Base-by-base conservation (phyloP, 2,797 vertebrate genomes). In the Xiphorhynchus erythropygius region DNA sequence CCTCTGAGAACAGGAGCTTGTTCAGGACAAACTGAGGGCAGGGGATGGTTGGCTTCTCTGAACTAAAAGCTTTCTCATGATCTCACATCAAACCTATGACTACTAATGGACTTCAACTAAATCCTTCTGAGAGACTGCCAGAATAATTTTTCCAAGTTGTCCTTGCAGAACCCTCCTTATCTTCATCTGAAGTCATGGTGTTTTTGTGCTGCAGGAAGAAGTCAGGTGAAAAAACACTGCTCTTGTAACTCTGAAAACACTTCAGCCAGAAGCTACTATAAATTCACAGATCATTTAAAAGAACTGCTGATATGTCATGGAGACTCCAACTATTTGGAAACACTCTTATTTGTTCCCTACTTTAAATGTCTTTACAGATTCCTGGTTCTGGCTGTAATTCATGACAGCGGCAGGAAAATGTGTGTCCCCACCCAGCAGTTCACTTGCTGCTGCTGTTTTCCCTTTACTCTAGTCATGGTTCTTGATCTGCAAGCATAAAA, bases 221-320 rank as follows among this genome's bases (percentile, higher is more conserved):
- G 16, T n/a, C 71, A 80, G 71, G 71, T 80, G 30, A 85, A 87
- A 91, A 93, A 90, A 18, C 25, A 53, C 22, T 37, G 49, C 49
- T 91, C 56, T 78, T 89, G 46, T 24, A 50, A 46, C 32, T 87
- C 87, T 56, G 59, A 92, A 89, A 95, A 74, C 28, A 73, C 39
- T 30, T 81, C 78, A 86, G 57, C 56, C 75, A 87, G 75, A 89
- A 93, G 60, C 41, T 77, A 81, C 84, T 50, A 80, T 30, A 91
- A 96, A 87, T 80, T 86, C 75, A 93, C 56, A 92, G 60, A 35
- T 65, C 33, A 90, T 90, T 89, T 95, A 80, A 84, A 94, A 88
- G 39, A 92, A 91, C 41, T 70, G 62, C 69, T 76, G 62, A 35
- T 60, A 67, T 11, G 21, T 76, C 74, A 89, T 22, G 56, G 62